These are phyloP conservation scores for Mola mola DNA, from an alignment of 2,113 vertebrate genomes.

Conservation along the genomic window DNA sequence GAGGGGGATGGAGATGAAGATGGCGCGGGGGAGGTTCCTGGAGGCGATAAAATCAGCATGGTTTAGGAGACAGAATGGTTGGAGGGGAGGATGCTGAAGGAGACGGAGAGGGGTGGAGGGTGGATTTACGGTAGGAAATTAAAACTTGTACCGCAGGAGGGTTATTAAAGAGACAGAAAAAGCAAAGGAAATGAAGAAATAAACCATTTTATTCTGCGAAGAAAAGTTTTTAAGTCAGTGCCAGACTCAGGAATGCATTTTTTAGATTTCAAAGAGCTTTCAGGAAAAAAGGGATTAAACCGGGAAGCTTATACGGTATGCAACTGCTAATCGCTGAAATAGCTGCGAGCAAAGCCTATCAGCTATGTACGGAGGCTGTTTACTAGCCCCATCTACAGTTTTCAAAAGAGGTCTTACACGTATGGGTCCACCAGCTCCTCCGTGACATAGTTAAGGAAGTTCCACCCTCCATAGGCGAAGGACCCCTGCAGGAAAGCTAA, in stretches of 20 bases:
- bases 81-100: background rate
- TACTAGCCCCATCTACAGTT: background rate
- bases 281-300: slow-evolving; percentile 33
- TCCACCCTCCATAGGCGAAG: slow-evolving; percentile 94
- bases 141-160: slow-evolving; percentile 8
- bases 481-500: slow-evolving; percentile 92
- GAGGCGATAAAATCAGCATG: background rate
- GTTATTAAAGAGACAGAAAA: slow-evolving; percentile 14
- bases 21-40: slow-evolving; percentile 94
- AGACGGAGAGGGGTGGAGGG: no score
- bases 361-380: background rate
- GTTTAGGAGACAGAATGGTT: background rate
- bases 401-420: slow-evolving; percentile 77
- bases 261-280: slow-evolving; percentile 30
- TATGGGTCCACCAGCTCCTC: slow-evolving; percentile 93
- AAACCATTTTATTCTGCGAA: background rate
- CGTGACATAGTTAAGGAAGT: slow-evolving; percentile 95
- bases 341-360: background rate
- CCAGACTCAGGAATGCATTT: background rate
- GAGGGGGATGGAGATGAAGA: slow-evolving; percentile 95
- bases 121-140: slow-evolving; percentile 35
- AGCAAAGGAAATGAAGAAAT: slow-evolving; percentile 33
- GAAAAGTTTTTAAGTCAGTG: background rate
- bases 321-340: slow-evolving; percentile 29
- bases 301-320: slow-evolving; percentile 25